Base-by-base conservation (phyloP, 1,140 invertebrate species). In the Conus betulinus region DNA sequence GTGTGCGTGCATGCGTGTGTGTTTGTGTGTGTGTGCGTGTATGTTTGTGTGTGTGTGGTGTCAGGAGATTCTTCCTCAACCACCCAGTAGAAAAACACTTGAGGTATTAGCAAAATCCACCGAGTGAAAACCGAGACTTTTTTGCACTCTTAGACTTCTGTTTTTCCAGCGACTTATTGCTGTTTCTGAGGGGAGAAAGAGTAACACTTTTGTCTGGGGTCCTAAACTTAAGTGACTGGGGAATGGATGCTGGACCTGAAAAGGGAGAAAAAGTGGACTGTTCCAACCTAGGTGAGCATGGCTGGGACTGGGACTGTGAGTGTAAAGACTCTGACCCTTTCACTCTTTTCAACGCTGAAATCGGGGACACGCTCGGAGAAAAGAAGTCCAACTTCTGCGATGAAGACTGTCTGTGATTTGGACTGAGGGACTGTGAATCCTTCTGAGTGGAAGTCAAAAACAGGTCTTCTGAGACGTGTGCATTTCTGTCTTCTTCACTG, bases 61-160 rank as follows among this genome's bases (percentile, higher is more conserved):
- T 74, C 13, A 20, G 71, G 13, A 23, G 1, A 23, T 74, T 13
- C 23, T 13, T 74, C 7, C 4, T 13, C 23, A 23, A 1, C 13
- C 23, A 25, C 23, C 39, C 39, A 39, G 39, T 39, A 39, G 39
- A 39, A 39, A 39, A 39, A 39, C 3, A 39, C 39, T 39, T 39
- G 39, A 39, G 39, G 71, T 74, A 51, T 81, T 23, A 81, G 79
- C 51, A 81, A 81, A 81, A 81, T 20, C 79, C 79, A 52, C 79
- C 39, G 51, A 81, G 79, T 7, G 79, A 81, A 5, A 39, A 23
- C 51, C 79, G 27, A 13, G 0, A 5, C 51, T 81, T 81, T 23
- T 81, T 81, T 8, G 5, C 79, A 81, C 79, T 81, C 17, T 53
- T 81, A 0, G 17, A 13, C 39, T 51, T 78, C 25, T 39, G 76